Evolutionary conservation across 1,140 invertebrate species (phyloP).

Genomic region (Cryptotermes secundus): DNA sequence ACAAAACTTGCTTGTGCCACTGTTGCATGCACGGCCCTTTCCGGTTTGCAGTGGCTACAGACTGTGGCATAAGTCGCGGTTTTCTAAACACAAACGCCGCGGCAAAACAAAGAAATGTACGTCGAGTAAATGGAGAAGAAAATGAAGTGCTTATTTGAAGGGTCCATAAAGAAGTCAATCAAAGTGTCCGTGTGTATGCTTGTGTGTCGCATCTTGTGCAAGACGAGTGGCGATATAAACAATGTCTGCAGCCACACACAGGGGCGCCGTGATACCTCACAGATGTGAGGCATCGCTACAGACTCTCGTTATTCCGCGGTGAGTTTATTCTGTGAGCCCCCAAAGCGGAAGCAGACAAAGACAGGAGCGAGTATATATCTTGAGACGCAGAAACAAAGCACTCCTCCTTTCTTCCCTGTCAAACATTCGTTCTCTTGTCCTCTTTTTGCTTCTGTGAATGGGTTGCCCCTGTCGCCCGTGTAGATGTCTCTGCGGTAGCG

Average conservation of each 20-base stretch:
- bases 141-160: not conserved
- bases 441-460: not conserved
- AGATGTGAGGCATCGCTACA: not conserved
- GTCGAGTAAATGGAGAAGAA: not conserved
- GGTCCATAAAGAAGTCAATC: conserved; percentile 16
- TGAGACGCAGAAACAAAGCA: not conserved
- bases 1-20: not conserved
- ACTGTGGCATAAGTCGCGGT: not conserved
- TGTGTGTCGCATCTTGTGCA: not conserved
- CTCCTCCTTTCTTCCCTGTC: not conserved
- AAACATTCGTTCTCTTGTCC: not conserved
- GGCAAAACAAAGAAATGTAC: not conserved
- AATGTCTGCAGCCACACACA: not conserved
- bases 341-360: not conserved
- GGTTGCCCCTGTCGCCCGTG: not conserved
- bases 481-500: not conserved
- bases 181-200: not conserved
- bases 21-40: not conserved
- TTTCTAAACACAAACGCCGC: not conserved
- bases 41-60: not conserved
- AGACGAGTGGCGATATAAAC: not conserved
- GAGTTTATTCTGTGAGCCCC: not conserved
- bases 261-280: not conserved
- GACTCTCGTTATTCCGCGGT: not conserved
- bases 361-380: not conserved